Evolutionary conservation across 2,797 vertebrate species (phyloP), one percentile per base, ranked within the genome.

Genomic region (Intellagama lesueurii): DNA sequence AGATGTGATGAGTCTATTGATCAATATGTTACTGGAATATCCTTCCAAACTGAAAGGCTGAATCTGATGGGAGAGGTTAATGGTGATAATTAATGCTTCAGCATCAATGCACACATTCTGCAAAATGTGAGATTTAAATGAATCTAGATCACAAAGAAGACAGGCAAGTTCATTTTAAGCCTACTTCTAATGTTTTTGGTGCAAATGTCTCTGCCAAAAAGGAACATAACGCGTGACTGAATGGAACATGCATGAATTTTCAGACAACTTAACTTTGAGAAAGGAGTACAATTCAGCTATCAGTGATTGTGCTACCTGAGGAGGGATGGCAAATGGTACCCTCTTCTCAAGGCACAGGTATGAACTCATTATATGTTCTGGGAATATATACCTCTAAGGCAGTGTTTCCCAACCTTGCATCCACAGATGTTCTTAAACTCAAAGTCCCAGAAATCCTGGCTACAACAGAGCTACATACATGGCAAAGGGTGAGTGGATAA

Each of bases 31-130:
- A 91, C 40, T 83, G 19, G 32, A 89, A 72, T 83, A 87, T 90
- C 78, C 16, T 93, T 81, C 26, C 26, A 68, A 44, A 92, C 49
- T 0, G 88, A 85, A 92, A 90, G 56, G 93, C 94, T 89, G 82
- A 90, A 90, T 88, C 9, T 78, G 89, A 86, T 30, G 12, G 14
- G 75, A 89, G 68, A 92, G 32, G 72, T 86, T 93, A 94, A 89
- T 4, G 49, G 49, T 69, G 93, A 91, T 47, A 93, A 93, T 88
- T 84, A 89, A 81, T 89, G 89, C 87, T 52, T 77, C 73, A 91
- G 32, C 26, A n/a, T 70, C 79, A 11, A 83, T 83, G 86, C 93
- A 88, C 69, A 79, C 0, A 0, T 84, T 85, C 0, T 86, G 68
- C 85, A 68, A 92, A 91, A 84, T 35, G 22, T 75, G 88, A 82